These are phyloP conservation scores for Dolichotis patagonum DNA, from an alignment of 2,113 vertebrate genomes.

Conservation along the genomic window DNA sequence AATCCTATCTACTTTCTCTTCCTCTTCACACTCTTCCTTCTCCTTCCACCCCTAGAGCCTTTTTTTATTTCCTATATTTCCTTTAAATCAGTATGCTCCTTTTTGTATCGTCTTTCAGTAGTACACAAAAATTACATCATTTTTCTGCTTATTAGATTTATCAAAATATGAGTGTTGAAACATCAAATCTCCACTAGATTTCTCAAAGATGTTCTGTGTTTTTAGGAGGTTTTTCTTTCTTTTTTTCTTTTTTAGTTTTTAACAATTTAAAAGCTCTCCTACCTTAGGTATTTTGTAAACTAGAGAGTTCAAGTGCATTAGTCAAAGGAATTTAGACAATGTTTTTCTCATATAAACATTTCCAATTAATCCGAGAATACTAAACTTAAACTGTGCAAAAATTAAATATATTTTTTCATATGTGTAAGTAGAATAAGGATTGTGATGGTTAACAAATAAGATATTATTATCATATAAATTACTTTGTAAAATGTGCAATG, in stretches of 20 bases:
- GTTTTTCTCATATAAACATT: neutral
- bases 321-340: neutral
- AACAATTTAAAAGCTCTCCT: neutral
- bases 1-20: neutral
- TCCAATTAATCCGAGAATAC: neutral
- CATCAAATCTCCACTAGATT: neutral
- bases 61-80: neutral
- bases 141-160: neutral
- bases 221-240: neutral
- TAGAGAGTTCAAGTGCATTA: neutral
- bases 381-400: neutral
- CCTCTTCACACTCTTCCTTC: neutral
- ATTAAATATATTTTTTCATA: neutral
- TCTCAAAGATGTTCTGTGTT: neutral
- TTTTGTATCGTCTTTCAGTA: slow-evolving; percentile 27
- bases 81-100: neutral
- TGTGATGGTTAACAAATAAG: neutral
- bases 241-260: neutral
- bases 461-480: neutral
- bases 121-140: slow-evolving; percentile 25
- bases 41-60: neutral
- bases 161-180: slow-evolving; percentile 28
- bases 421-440: neutral
- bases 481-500: neutral
- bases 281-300: neutral